phyloP scores from a whole-genome alignment of 2,888 invertebrate species.

The Laothoe populi region DNA sequence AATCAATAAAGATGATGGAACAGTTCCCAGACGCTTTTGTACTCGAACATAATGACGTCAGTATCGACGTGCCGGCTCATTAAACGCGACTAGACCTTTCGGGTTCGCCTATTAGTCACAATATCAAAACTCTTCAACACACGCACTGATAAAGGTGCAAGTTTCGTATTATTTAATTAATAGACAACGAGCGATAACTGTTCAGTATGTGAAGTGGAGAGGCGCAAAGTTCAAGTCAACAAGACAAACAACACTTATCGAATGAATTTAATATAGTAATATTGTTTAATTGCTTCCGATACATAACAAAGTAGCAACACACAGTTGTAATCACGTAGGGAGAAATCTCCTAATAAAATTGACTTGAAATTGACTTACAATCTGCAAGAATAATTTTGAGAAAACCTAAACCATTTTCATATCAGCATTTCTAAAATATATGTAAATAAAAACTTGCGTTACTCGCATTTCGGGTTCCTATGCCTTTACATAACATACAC shows the following conservation, averaged over 20 bases:
- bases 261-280: constrained; percentile 19
- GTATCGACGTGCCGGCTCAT: constrained; percentile 24
- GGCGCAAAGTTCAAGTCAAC: constrained; percentile 24
- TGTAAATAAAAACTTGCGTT: no score
- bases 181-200: constrained; percentile 48
- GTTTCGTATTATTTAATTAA: constrained; percentile 54
- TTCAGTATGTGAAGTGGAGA: background rate
- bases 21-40: constrained; percentile 18
- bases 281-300: constrained; percentile 7
- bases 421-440: no score
- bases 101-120: constrained; percentile 63
- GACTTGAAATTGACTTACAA: background rate
- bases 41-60: constrained; percentile 15
- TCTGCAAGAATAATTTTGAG: no score
- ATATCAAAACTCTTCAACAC: constrained; percentile 48
- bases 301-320: background rate
- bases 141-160: constrained; percentile 43
- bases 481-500: no score
- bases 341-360: background rate
- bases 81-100: constrained; percentile 23
- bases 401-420: no score
- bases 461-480: no score
- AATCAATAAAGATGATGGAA: constrained; percentile 15
- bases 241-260: constrained; percentile 21
- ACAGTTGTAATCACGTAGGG: background rate